phyloP scores from a whole-genome alignment of 2,797 vertebrate species.

The Microchirus variegatus region DNA sequence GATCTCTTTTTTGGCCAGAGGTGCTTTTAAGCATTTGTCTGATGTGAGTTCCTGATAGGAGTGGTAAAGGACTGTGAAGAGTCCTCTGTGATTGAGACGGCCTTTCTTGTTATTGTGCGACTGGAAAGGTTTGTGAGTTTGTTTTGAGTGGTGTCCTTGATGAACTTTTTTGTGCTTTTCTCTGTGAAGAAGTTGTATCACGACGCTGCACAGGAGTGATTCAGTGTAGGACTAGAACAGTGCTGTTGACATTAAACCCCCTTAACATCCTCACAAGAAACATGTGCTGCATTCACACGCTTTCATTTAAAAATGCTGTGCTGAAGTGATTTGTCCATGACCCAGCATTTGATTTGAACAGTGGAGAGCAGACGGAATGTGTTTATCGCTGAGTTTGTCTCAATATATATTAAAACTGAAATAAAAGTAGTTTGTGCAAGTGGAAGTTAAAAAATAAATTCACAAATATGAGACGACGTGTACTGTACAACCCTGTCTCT shows the following conservation, averaged over 20 bases:
- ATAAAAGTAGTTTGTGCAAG: no score
- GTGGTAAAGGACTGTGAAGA: not conserved
- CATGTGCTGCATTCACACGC: not conserved
- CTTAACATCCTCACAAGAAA: not conserved
- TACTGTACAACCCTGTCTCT: no score
- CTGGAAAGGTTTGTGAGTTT: not conserved
- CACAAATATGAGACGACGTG: no score
- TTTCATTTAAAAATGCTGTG: not conserved
- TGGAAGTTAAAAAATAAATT: no score
- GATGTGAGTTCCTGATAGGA: slow-evolving; percentile 12
- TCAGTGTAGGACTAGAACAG: not conserved
- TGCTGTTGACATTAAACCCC: not conserved
- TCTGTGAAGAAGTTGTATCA: no score
- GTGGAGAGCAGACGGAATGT: no score
- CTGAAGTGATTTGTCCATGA: no score
- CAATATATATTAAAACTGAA: no score
- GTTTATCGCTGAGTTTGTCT: no score
- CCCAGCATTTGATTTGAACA: no score
- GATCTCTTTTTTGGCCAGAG: not conserved
- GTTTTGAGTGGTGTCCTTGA: not conserved
- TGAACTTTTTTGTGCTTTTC: not conserved
- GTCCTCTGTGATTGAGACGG: not conserved
- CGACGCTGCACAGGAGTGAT: no score
- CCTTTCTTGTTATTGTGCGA: not conserved
- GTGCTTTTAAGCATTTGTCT: slow-evolving; percentile 6